phyloP scores from a whole-genome alignment of 2,888 invertebrate genomes.

The Crematogaster levior region DNA sequence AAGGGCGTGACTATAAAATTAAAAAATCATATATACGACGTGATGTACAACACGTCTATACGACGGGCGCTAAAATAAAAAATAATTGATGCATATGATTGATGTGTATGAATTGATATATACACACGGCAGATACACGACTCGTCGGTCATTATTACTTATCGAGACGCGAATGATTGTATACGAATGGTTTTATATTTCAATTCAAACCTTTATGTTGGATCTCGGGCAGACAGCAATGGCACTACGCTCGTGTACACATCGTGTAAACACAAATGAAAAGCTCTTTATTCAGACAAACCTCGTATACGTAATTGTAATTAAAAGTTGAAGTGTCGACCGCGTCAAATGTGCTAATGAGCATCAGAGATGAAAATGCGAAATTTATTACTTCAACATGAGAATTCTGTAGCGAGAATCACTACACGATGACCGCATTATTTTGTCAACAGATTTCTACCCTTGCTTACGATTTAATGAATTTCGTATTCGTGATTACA shows the following conservation, averaged over 20 bases:
- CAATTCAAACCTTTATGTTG: constrained; percentile 54
- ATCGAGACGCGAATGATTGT: constrained; percentile 62
- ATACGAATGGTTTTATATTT: constrained; percentile 57
- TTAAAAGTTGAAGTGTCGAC: constrained; percentile 51
- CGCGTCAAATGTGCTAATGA: constrained; percentile 39
- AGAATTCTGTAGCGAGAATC: background rate
- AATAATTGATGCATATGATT: constrained; percentile 56
- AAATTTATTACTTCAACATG: constrained; percentile 4
- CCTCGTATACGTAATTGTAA: constrained; percentile 33
- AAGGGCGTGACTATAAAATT: background rate
- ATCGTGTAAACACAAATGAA: constrained; percentile 52
- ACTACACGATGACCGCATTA: constrained; percentile 30
- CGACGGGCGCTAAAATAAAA: constrained; percentile 47
- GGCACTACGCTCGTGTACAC: constrained; percentile 33
- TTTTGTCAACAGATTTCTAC: background rate
- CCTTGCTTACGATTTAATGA: constrained; percentile 25
- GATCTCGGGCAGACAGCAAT: background rate
- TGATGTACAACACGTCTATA: background rate
- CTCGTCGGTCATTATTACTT: constrained; percentile 61
- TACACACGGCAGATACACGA: constrained; percentile 57
- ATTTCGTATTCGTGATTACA: constrained; percentile 18
- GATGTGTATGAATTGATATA: constrained; percentile 62
- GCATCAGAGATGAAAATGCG: constrained; percentile 24
- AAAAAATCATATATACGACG: background rate
- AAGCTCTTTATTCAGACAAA: constrained; percentile 35